Conservation (phyloP, 2,888 invertebrate genomes). For the Aporophyla lueneburgensis region DNA sequence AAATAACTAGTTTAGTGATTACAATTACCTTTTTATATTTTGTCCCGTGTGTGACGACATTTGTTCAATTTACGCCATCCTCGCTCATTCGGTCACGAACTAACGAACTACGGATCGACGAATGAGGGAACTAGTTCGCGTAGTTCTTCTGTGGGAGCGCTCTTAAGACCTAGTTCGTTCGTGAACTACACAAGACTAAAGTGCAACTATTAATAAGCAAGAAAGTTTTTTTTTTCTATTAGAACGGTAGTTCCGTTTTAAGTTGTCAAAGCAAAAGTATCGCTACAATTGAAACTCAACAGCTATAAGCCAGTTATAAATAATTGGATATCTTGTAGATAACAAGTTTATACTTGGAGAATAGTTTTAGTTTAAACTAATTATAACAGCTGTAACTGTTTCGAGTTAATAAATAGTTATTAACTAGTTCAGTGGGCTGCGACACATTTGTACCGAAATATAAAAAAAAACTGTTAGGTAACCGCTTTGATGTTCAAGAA, state of each 20-base stretch:
- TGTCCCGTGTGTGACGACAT: too few relatives aligned
- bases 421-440: conserved; percentile 30
- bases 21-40: too few relatives aligned
- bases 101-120: too few relatives aligned
- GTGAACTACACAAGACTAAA: too few relatives aligned
- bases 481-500: neutral
- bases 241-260: neutral
- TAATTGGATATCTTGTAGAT: conserved; percentile 61
- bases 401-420: conserved; percentile 19
- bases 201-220: neutral
- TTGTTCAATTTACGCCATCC: too few relatives aligned
- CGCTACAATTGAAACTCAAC: conserved; percentile 35
- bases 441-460: neutral
- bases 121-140: too few relatives aligned
- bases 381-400: conserved; percentile 30
- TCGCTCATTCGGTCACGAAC: too few relatives aligned
- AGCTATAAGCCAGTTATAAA: conserved; percentile 36
- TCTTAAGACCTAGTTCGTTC: too few relatives aligned
- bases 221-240: neutral
- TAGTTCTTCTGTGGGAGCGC: too few relatives aligned
- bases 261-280: conserved; percentile 3
- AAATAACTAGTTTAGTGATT: too few relatives aligned
- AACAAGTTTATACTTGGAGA: conserved; percentile 45
- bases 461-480: neutral
- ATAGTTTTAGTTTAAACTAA: conserved; percentile 41